These are phyloP conservation scores for Nanorana parkeri DNA, from an alignment of 2,113 vertebrate species.

Conservation along the genomic window DNA sequence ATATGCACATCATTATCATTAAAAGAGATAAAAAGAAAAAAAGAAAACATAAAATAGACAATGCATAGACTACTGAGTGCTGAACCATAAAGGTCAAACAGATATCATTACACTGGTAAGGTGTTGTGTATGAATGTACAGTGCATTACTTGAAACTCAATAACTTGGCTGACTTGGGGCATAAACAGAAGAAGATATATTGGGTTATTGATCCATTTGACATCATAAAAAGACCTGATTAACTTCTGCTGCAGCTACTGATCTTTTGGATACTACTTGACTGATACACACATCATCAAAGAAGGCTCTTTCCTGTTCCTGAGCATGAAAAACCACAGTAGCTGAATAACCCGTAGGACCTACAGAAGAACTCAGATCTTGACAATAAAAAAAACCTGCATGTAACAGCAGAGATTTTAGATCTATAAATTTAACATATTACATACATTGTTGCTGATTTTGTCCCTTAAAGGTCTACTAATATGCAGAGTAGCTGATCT, in stretches of 20 bases:
- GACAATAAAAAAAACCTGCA: too few relatives aligned
- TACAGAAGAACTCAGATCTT: too few relatives aligned
- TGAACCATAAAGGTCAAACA: constrained; percentile 20
- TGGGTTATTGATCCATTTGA: constrained; percentile 41
- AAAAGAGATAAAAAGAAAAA: too few relatives aligned
- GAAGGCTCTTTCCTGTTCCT: neutral
- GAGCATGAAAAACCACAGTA: neutral
- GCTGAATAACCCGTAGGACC: neutral
- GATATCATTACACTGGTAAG: constrained; percentile 17
- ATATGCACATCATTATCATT: too few relatives aligned
- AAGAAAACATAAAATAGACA: too few relatives aligned
- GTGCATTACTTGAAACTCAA: constrained; percentile 47
- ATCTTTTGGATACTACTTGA: neutral
- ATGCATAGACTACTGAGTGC: too few relatives aligned
- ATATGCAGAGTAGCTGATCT: too few relatives aligned
- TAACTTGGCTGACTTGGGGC: constrained; percentile 42
- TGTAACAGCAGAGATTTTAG: too few relatives aligned
- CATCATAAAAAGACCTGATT: constrained; percentile 44
- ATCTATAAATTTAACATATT: too few relatives aligned
- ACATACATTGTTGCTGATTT: too few relatives aligned
- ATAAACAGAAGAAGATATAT: constrained; percentile 45
- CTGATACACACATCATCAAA: neutral
- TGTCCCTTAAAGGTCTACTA: too few relatives aligned
- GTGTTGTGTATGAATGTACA: constrained; percentile 24
- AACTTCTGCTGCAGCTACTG: constrained; percentile 15